Base-by-base conservation (phyloP, 1,140 invertebrate genomes). In the Babylonia areolata region DNA sequence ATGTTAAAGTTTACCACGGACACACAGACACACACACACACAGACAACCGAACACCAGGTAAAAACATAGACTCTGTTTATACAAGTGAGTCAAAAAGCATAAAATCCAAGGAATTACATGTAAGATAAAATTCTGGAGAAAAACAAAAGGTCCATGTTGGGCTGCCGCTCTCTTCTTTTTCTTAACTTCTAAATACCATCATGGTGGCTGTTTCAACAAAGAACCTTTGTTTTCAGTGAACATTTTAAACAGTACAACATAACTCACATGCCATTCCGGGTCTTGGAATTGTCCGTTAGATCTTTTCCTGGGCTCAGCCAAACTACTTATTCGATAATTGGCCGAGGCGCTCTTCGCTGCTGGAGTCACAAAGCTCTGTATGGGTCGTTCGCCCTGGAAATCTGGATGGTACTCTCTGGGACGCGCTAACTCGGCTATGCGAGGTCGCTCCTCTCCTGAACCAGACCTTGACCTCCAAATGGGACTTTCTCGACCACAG, bases 191-290 rank as follows among this genome's bases (percentile, higher is more conserved):
- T n/a, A n/a, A n/a, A n/a, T n/a, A n/a, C n/a, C n/a, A n/a, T n/a
- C n/a, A n/a, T n/a, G n/a, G n/a, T n/a, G n/a, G n/a, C n/a, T n/a
- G 23, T 40, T 20, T 28, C 83, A 73, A 51, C 46, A 84, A 39
- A 73, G 73, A 73, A 11, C 51, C 0, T 31, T 1, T 5, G 23
- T 64, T 51, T 51, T 51, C 46, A n/a, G 23, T 0, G 15, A 64
- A 64, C 6, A 6, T 20, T 20, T 51, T 20, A 51, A 20, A 11
- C 5, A 69, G 5, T 39, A 23, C 37, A 40, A n/a, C 17, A 42
- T 2, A 33, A 88, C 92, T 87, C 86, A 93, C 93, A 42, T 86
- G 81, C 93, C 93, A 93, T 64, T 88, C 46, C 23, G 93, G 90
- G 51, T 89, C 87, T 69, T 92, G 89, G 84, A 92, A 93, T 3